phyloP scores from a whole-genome alignment of 2,888 invertebrate species.

The Idaea straminata region DNA sequence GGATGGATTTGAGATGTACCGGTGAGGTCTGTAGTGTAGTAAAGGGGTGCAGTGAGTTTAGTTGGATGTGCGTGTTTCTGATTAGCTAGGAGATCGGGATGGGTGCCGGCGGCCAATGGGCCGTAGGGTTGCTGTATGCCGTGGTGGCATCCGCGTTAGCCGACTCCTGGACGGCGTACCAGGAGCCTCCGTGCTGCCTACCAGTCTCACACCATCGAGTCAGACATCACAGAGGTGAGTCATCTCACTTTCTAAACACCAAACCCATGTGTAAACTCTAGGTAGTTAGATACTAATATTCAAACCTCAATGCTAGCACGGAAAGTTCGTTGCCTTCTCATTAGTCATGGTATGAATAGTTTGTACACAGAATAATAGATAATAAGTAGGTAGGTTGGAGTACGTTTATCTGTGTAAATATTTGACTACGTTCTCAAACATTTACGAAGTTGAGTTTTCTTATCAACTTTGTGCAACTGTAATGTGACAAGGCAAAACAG shows the following conservation, averaged over 20 bases:
- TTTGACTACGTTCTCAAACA: background rate
- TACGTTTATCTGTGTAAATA: background rate
- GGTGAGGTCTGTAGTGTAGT: slow-evolving; percentile 36
- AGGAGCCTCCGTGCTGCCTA: slow-evolving; percentile 84
- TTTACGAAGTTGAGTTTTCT: background rate
- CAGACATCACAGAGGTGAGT: slow-evolving; percentile 82
- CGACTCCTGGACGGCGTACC: slow-evolving; percentile 83
- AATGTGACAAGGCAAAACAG: background rate
- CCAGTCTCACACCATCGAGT: slow-evolving; percentile 80
- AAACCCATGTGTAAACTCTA: background rate
- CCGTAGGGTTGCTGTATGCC: slow-evolving; percentile 56
- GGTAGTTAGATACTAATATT: background rate
- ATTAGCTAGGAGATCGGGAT: slow-evolving; percentile 41
- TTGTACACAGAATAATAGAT: background rate
- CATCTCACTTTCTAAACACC: slow-evolving; percentile 19
- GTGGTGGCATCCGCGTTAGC: slow-evolving; percentile 74
- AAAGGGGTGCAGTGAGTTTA: slow-evolving; percentile 41
- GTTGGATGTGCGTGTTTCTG: slow-evolving; percentile 51
- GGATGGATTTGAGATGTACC: slow-evolving; percentile 44
- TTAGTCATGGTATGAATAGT: slow-evolving; percentile 33
- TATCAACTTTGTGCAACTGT: background rate
- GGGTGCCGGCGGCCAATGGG: slow-evolving; percentile 53
- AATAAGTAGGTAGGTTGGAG: background rate
- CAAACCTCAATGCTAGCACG: slow-evolving; percentile 10
- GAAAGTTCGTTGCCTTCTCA: slow-evolving; percentile 39